phyloP scores from a whole-genome alignment of 2,113 vertebrate genomes.

The Catagonus wagneri region DNA sequence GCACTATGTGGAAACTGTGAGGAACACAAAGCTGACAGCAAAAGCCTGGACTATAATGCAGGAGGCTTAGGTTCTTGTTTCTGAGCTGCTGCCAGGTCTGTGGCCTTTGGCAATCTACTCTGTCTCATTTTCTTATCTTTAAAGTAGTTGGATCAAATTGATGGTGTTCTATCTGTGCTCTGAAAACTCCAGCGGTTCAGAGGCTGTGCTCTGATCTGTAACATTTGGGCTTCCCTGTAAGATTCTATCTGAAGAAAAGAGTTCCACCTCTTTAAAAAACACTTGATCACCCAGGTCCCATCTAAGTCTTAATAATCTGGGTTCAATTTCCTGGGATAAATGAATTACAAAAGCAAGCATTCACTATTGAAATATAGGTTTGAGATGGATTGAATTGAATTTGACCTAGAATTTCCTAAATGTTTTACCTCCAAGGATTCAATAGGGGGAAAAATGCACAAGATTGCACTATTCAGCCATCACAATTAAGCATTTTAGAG shows the following conservation, averaged over 20 bases:
- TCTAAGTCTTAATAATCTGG: background rate
- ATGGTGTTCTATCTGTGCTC: background rate
- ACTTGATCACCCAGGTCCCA: background rate
- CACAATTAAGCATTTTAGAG: constrained; percentile 48
- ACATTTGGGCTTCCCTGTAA: background rate
- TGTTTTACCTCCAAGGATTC: background rate
- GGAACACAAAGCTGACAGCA: background rate
- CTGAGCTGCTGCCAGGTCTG: background rate
- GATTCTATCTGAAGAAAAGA: constrained; percentile 14
- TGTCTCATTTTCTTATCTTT: background rate
- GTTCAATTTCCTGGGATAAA: constrained; percentile 13
- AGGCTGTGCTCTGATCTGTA: background rate
- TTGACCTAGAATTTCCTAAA: background rate
- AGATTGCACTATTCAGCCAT: background rate
- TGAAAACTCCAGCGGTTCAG: background rate
- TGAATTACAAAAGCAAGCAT: constrained; percentile 1
- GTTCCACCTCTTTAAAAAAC: background rate
- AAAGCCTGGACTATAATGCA: background rate
- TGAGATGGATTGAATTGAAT: background rate
- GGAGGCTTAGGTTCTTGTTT: background rate
- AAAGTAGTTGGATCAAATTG: background rate
- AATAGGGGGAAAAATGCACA: background rate
- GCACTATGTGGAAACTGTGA: background rate
- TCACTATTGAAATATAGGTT: background rate
- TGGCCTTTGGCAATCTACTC: background rate